phyloP scores from a whole-genome alignment of 2,797 vertebrate species.

The Pangasius mekongensis region DNA sequence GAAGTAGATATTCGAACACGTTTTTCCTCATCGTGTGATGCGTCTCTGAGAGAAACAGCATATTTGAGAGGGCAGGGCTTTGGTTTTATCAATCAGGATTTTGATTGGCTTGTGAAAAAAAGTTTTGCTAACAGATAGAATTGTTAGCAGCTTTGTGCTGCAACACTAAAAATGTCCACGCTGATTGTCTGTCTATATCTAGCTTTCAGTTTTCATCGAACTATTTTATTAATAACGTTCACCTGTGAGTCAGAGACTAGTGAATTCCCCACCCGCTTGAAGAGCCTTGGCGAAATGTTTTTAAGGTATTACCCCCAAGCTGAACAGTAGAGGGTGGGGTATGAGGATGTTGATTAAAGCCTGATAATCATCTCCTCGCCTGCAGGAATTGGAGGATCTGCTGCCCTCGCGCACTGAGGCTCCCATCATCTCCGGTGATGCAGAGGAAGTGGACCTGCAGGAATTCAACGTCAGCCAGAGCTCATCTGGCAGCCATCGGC shows the following conservation, averaged over 20 bases:
- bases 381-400: slow-evolving; percentile 95
- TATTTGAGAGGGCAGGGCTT: neutral
- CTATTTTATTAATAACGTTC: neutral
- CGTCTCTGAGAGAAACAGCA: neutral
- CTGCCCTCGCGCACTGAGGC: slow-evolving; percentile 92
- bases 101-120: too few relatives aligned
- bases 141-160: too few relatives aligned
- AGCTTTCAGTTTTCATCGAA: too few relatives aligned
- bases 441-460: slow-evolving; percentile 96
- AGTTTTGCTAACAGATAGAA: too few relatives aligned
- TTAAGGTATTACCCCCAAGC: neutral
- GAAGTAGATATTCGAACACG: neutral
- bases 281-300: neutral
- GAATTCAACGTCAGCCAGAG: slow-evolving; percentile 91
- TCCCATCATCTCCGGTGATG: slow-evolving; percentile 86
- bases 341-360: neutral
- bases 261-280: neutral
- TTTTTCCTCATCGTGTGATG: neutral
- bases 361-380: neutral
- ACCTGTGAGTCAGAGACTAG: neutral
- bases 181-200: neutral
- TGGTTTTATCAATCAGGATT: too few relatives aligned
- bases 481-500: slow-evolving; percentile 85
- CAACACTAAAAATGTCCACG: too few relatives aligned
- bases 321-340: neutral